A percentile compares a stretch with the other conserved stretches of the same genome.
Conservation (phyloP, 2,113 vertebrate species). For the Pheucticus melanocephalus region DNA sequence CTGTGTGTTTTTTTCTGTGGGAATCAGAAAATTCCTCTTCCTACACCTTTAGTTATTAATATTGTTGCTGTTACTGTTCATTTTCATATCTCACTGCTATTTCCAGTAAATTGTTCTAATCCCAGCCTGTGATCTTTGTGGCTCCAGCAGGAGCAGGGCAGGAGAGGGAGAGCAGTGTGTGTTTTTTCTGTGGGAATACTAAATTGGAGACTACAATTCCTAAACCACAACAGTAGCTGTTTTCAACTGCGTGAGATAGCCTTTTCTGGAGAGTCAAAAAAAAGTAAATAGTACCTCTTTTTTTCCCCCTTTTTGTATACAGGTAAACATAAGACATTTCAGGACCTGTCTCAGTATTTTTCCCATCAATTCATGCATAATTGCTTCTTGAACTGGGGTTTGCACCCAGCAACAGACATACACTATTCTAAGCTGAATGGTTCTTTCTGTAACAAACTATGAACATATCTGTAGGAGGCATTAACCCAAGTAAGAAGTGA, state of each 20-base stretch:
- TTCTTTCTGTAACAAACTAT: neutral
- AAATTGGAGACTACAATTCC: neutral
- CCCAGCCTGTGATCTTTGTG: neutral
- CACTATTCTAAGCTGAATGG: neutral
- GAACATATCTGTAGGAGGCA: neutral
- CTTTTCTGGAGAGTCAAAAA: neutral
- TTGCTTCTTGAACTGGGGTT: neutral
- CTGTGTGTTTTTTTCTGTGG: neutral
- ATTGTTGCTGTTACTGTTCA: neutral
- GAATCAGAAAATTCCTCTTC: neutral
- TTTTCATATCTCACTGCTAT: neutral
- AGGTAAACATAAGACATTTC: neutral
- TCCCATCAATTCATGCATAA: neutral
- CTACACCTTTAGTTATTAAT: neutral
- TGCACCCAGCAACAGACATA: neutral
- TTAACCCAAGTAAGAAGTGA: neutral
- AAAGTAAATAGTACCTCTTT: neutral
- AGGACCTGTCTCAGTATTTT: neutral
- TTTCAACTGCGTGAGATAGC: neutral
- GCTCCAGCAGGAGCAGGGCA: rapidly evolving
- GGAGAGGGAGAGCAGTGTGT: neutral
- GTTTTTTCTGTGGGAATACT: neutral
- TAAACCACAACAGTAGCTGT: neutral
- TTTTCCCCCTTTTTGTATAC: neutral
- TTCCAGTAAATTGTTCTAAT: neutral